Evolutionary conservation across 2,888 invertebrate genomes (phyloP), one percentile per base, ranked within the genome.

Genomic region (Psylliodes chrysocephalus): DNA sequence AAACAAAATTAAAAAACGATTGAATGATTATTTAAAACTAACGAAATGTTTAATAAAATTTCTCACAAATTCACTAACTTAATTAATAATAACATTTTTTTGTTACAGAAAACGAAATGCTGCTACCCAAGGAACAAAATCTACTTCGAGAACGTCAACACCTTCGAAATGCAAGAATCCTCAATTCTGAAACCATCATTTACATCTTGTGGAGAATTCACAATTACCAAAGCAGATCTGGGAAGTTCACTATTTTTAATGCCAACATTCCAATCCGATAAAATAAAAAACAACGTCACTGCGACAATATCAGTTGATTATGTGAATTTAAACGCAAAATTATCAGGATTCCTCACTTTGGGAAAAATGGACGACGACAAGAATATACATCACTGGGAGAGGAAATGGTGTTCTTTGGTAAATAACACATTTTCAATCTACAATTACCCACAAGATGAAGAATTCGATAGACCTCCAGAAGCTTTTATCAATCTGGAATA

Each of bases 391-490:
- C 78, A 78, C 56, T 88, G 87, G 87, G 86, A 86, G 73, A 81
- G 85, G 0, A 80, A 84, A 55, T 88, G 86, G 86, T 87, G 86
- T 71, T 81, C 81, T 3, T 74, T 88, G 5, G 77, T 82, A 18
- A 84, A 83, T 0, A 78, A 83, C 10, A 71, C 73, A 0, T 68
- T 88, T 1, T 75, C 76, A 17, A 82, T 86, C 35, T 88, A 86
- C 85, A 84, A 84, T 54, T 84, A 85, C 73, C 86, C 86, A 0
- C 76, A 80, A 18, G 84, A 85, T 47, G 81, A 79, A 60, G 79
- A 77, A 18, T 76, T 78, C 8, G 76, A 78, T 7, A 74, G 65
- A 4, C 82, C 85, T 0, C 83, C 85, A 0, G 63, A 83, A 2
- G 67, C 79, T 12, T 62, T 70, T 0, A 67, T 87, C 18, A 82